A percentile compares a stretch with the other conserved stretches of the same genome.
These are phyloP conservation scores for Hippopotamyrus pictus DNA, from an alignment of 2,797 vertebrate genomes.

Conservation along the genomic window DNA sequence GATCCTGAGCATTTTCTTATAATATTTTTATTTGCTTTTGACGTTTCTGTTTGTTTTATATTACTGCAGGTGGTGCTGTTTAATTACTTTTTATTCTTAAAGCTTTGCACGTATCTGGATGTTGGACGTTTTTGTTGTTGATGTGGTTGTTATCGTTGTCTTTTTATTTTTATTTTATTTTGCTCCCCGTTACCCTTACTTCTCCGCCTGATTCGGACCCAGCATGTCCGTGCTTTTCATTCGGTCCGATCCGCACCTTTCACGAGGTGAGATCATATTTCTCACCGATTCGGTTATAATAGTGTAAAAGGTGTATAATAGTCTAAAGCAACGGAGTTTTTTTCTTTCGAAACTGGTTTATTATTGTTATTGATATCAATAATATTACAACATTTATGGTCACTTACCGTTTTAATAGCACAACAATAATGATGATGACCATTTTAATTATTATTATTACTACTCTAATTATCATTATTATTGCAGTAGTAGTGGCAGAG, in stretches of 20 bases:
- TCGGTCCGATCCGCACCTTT: not conserved
- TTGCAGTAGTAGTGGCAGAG: not conserved
- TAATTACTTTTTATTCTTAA: conserved; percentile 51
- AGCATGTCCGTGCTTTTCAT: not conserved
- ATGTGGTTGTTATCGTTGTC: not conserved
- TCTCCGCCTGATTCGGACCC: not conserved
- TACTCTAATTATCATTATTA: not conserved
- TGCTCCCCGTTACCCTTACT: not conserved
- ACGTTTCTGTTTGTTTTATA: conserved; percentile 40
- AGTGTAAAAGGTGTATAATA: not conserved
- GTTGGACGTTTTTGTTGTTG: conserved; percentile 52
- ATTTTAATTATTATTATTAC: not conserved
- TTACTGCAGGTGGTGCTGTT: conserved; percentile 52
- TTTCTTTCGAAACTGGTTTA: not conserved
- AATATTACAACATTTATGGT: not conserved
- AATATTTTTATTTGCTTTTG: not conserved
- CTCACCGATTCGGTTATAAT: not conserved
- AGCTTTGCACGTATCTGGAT: conserved; percentile 38
- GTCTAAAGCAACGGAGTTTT: not conserved
- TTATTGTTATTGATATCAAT: not conserved
- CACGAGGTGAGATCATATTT: not conserved
- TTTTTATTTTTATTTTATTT: not conserved
- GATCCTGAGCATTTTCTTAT: not conserved
- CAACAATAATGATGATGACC: not conserved
- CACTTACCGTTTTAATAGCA: not conserved